Evolutionary conservation across 2,888 invertebrate species (phyloP), one percentile per base, ranked within the genome.

Genomic region (Caenorhabditis japonica): DNA sequence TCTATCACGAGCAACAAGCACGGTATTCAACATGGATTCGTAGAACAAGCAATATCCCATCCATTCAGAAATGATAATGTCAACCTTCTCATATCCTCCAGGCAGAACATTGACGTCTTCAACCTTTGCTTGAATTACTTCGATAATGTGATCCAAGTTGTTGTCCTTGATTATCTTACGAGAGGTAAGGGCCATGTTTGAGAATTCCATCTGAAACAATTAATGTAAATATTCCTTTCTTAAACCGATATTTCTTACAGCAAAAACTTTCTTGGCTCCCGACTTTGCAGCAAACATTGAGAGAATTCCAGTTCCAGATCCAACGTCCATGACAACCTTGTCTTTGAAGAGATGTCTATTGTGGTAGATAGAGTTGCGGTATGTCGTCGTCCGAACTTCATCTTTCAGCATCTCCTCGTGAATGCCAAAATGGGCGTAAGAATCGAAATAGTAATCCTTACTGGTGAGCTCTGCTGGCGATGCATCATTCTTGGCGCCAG

Each of bases 381-480:
- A 99, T 0, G 97, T 97, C 75, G 95, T 91, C 15, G 99, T 99
- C 60, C 99, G 92, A 27, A 99, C 96, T 91, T 99, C 97, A 89
- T 99, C 99, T 90, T 99, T 99, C 75, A 99, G 90, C 99, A 99
- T 99, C 90, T 99, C 99, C 90, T 99, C 99, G 88, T 99, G 99
- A 85, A 99, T 99, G 46, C 97, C 99, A 89, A 99, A 99, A 90
- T 99, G 99, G 52, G 99, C 99, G 88, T 99, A 99, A 0, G 97
- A 99, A 90, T 99, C 99, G 89, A 99, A 99, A 89, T 99, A 99
- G 89, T 99, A 99, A 89, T 99, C 99, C 83, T 96, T 92, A 5
- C 97, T 97, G 1, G 99, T 99, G 97, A 99, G 99, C 85, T 99
- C 97, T 10, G 38, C 47, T 19, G 30, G 30, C 30, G 30, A 30